Evolutionary conservation across 2,113 vertebrate species (phyloP).

Genomic region (Odocoileus hemionus): DNA sequence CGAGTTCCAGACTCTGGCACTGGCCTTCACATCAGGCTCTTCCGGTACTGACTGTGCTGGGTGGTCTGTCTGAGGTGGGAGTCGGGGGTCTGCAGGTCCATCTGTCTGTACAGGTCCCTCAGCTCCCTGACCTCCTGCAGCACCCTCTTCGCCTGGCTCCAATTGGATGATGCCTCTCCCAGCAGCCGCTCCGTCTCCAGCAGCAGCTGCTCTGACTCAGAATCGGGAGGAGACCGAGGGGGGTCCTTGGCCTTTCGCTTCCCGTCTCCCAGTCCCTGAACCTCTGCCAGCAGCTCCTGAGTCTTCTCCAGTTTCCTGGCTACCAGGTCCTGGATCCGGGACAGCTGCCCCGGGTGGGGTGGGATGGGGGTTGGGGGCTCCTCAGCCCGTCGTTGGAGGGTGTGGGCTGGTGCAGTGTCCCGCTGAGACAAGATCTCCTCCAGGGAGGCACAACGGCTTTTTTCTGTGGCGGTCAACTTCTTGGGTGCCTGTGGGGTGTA

Average conservation of each 20-base stretch:
- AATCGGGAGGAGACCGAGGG: conserved; percentile 65
- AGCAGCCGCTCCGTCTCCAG: conserved; percentile 89
- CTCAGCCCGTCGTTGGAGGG: conserved; percentile 28
- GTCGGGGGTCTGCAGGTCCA: conserved; percentile 82
- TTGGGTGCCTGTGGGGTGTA: conserved; percentile 84
- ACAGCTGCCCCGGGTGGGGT: conserved; percentile 65
- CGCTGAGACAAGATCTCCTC: conserved; percentile 89
- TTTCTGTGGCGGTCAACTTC: conserved; percentile 80
- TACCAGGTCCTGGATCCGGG: conserved; percentile 90
- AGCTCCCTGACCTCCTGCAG: conserved; percentile 92
- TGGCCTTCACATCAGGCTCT: conserved; percentile 87
- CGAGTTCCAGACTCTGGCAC: background rate
- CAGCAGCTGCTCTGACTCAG: conserved; percentile 78
- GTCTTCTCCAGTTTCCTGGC: conserved; percentile 91
- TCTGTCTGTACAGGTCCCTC: conserved; percentile 85
- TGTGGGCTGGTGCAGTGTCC: conserved; percentile 69
- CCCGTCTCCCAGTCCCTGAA: conserved; percentile 82
- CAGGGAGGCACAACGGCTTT: conserved; percentile 91
- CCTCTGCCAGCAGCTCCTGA: conserved; percentile 89
- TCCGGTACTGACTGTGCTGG: conserved; percentile 80
- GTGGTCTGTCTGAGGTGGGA: conserved; percentile 76
- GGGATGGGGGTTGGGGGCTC: conserved; percentile 55
- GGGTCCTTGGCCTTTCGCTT: conserved; percentile 80
- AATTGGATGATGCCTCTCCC: conserved; percentile 86
- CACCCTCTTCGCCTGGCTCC: conserved; percentile 90